Percentiles rank a stretch among this genome's conserved stretches.
Evolutionary conservation across 2,797 vertebrate genomes (phyloP).

Genomic region (Chelmon rostratus): DNA sequence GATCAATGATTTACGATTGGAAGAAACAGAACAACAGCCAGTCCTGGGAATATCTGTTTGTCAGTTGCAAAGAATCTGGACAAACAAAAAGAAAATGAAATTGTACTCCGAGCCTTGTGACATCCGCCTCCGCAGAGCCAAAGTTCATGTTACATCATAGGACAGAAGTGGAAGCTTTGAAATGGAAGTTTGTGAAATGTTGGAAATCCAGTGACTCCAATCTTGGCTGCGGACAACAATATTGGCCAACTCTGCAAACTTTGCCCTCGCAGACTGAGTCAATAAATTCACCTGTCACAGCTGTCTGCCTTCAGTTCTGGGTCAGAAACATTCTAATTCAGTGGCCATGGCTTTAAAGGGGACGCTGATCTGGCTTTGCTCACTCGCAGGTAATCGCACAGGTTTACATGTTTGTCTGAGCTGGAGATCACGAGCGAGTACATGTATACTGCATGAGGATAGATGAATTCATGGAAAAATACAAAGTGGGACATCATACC

Average conservation of each 20-base stretch:
- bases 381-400: slow-evolving; percentile 66
- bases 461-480: neutral
- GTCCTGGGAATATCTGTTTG: neutral
- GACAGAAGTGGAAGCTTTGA: neutral
- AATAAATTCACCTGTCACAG: slow-evolving; percentile 30
- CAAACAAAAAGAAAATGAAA: neutral
- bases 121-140: neutral
- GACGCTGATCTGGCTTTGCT: slow-evolving; percentile 39
- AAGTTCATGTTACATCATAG: neutral
- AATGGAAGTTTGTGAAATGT: neutral
- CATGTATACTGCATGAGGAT: too few relatives aligned
- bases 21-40: neutral
- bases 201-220: neutral
- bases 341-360: slow-evolving; percentile 28
- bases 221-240: neutral
- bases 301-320: neutral
- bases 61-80: neutral
- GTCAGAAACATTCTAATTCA: neutral
- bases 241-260: slow-evolving; percentile 58
- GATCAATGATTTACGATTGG: rapidly evolving
- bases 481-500: neutral
- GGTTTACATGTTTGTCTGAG: neutral
- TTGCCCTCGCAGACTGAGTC: slow-evolving; percentile 32
- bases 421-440: neutral
- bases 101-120: neutral